Conservation (phyloP, 2,888 invertebrate genomes). For the Timandra comae region DNA sequence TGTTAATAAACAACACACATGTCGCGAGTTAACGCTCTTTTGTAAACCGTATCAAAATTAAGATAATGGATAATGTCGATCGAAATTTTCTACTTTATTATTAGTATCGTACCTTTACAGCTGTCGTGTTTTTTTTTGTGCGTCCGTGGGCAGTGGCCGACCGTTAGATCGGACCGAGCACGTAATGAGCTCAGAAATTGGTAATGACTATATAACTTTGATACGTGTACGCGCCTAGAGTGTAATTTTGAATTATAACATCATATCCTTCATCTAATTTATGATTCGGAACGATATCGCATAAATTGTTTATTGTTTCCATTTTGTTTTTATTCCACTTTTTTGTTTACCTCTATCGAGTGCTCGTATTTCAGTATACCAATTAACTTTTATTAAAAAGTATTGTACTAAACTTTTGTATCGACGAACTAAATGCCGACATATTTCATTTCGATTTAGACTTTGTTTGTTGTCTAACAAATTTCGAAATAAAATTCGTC, state of each 20-base stretch:
- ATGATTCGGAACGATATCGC: slow-evolving; percentile 34
- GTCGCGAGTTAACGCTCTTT: slow-evolving; percentile 68
- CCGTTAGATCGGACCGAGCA: slow-evolving; percentile 60
- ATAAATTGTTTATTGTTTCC: slow-evolving; percentile 18
- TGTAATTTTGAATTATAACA: slow-evolving; percentile 52
- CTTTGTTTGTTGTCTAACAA: slow-evolving; percentile 28
- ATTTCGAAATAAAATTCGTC: slow-evolving; percentile 7
- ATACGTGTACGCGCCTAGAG: slow-evolving; percentile 38
- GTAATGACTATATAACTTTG: slow-evolving; percentile 64
- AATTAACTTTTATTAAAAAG: too few relatives aligned
- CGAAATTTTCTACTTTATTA: slow-evolving; percentile 63
- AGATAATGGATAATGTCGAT: slow-evolving; percentile 71
- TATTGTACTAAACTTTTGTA: too few relatives aligned
- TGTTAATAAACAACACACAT: slow-evolving; percentile 58
- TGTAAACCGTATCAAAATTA: slow-evolving; percentile 72
- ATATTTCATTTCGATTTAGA: too few relatives aligned
- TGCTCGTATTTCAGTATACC: too few relatives aligned
- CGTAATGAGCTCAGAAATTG: slow-evolving; percentile 67
- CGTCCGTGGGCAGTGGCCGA: slow-evolving; percentile 56
- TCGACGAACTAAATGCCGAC: too few relatives aligned
- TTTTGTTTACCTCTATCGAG: too few relatives aligned
- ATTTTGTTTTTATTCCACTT: slow-evolving; percentile 5
- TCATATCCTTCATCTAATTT: slow-evolving; percentile 42
- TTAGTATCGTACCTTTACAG: slow-evolving; percentile 50
- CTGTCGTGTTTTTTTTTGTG: slow-evolving; percentile 53